Conservation (phyloP, 1,140 invertebrate genomes). For the Dendrolimus kikuchii region DNA sequence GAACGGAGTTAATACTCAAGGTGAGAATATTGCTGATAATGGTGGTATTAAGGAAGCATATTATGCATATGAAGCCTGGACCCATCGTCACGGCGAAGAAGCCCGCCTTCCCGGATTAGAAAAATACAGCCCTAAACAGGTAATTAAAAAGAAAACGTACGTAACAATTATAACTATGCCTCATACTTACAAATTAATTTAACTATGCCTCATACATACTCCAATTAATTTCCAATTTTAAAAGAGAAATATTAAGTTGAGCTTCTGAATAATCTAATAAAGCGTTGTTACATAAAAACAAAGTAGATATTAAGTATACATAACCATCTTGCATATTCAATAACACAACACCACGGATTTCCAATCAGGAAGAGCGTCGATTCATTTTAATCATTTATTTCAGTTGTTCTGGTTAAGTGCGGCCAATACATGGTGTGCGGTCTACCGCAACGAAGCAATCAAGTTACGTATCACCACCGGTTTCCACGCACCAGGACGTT, state of each 20-base stretch:
- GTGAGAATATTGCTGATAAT: constrained; percentile 95
- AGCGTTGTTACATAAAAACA: too few relatives aligned
- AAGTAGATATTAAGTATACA: too few relatives aligned
- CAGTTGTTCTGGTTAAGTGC: constrained; percentile 80
- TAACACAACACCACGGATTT: too few relatives aligned
- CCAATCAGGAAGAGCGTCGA: too few relatives aligned
- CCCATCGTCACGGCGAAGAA: constrained; percentile 76
- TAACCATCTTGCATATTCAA: too few relatives aligned
- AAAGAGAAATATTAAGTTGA: too few relatives aligned
- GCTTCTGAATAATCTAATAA: too few relatives aligned
- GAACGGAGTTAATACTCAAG: constrained; percentile 91
- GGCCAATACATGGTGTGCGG: constrained; percentile 75
- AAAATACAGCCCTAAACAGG: constrained; percentile 78
- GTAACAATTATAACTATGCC: too few relatives aligned
- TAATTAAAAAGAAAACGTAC: constrained; percentile 11
- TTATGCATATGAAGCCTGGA: constrained; percentile 84
- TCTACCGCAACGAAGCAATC: constrained; percentile 78
- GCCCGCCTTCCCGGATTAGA: constrained; percentile 78
- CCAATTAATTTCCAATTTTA: too few relatives aligned
- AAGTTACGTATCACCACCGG: constrained; percentile 83
- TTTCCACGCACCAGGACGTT: constrained; percentile 84
- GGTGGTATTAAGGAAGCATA: constrained; percentile 92
- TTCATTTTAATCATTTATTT: not conserved
- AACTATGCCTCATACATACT: too few relatives aligned
- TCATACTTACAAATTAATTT: too few relatives aligned